A percentile compares a stretch with the other conserved stretches of the same genome.
These are phyloP conservation scores for Myotis lucifugus DNA, from an alignment of 2,113 vertebrate genomes.

Conservation along the genomic window DNA sequence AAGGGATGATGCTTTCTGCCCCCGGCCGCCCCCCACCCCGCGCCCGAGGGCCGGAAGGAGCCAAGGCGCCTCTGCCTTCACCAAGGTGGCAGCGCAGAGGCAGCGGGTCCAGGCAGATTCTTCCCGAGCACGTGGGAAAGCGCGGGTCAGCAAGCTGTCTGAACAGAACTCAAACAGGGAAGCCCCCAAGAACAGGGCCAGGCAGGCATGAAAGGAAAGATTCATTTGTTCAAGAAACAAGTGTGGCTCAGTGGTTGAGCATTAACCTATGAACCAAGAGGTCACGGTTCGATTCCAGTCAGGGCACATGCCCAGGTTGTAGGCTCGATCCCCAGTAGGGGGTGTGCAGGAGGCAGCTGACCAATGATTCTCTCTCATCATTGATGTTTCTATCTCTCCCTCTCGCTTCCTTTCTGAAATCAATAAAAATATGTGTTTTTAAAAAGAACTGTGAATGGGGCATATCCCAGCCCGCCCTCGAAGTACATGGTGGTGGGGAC, in stretches of 20 bases:
- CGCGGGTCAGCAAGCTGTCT: fast-evolving
- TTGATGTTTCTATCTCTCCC: no score
- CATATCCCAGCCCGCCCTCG: fast-evolving
- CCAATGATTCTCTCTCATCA: no score
- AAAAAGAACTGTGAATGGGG: neutral
- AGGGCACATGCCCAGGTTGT: no score
- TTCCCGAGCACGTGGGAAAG: neutral
- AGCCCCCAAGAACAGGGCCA: neutral
- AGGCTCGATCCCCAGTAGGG: no score
- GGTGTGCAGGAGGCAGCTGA: no score
- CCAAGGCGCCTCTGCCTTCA: fast-evolving
- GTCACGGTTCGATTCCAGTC: no score
- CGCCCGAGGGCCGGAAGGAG: neutral
- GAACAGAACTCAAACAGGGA: neutral
- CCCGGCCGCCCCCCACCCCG: no score
- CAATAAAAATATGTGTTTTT: no score
- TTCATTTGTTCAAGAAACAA: neutral
- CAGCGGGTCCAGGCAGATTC: neutral
- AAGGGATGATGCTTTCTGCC: fast-evolving
- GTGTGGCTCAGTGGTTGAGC: no score
- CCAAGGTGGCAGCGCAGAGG: fast-evolving
- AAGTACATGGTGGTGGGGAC: fast-evolving
- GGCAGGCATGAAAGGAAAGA: neutral
- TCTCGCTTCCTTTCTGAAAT: no score
- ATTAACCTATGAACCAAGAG: no score